Conservation (phyloP, 2,797 vertebrate species). For the Phoeniculus purpureus region DNA sequence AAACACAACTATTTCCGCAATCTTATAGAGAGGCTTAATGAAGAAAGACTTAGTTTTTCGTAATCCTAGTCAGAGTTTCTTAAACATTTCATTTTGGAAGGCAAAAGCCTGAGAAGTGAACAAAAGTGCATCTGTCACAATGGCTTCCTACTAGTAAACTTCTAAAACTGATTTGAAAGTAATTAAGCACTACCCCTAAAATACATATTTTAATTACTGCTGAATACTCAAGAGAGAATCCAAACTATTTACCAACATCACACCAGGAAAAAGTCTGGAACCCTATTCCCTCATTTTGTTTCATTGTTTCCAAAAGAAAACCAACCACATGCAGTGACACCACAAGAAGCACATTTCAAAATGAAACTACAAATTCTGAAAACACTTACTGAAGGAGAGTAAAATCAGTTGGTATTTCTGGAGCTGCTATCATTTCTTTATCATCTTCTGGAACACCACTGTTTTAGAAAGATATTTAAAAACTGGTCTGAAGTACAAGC, state of each 20-base stretch:
- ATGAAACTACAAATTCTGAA: neutral
- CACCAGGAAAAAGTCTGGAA: neutral
- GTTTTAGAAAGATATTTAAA: constrained; percentile 89
- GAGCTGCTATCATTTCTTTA: constrained; percentile 99
- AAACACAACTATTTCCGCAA: neutral
- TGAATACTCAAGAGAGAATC: neutral
- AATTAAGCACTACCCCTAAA: neutral
- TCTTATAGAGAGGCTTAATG: neutral
- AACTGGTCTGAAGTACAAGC: constrained; percentile 73
- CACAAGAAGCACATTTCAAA: neutral
- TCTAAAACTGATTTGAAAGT: neutral
- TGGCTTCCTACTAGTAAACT: neutral
- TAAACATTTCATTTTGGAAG: neutral
- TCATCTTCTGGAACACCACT: constrained; percentile 95
- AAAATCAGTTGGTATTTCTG: constrained; percentile 98
- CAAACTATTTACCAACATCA: neutral
- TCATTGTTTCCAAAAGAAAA: neutral
- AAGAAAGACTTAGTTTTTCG: neutral
- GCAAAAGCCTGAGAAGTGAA: neutral
- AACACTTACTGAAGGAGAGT: constrained; percentile 92
- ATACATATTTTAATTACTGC: neutral
- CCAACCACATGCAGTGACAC: neutral
- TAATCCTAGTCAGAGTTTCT: neutral
- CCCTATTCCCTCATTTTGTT: neutral
- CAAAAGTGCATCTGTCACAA: neutral